Evolutionary conservation across 30 jellyfish, hydroid and myxozoan species (phyloP).

Genomic region (Aurelia aurita): DNA sequence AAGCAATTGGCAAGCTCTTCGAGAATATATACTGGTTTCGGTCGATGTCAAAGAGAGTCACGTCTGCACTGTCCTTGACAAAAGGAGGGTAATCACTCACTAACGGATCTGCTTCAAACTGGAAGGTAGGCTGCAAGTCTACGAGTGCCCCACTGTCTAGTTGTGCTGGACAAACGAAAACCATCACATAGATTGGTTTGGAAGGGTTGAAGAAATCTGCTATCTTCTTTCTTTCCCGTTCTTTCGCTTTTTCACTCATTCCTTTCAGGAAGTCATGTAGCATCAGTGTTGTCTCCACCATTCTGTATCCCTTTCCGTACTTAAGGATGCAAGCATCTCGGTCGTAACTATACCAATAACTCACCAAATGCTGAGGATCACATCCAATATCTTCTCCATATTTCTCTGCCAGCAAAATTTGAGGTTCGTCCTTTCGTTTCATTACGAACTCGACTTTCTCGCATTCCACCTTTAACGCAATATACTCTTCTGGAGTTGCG

Average conservation of each 20-base stretch:
- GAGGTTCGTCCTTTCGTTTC: not conserved
- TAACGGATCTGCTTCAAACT: constrained; percentile 16
- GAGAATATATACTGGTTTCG: constrained; percentile 20
- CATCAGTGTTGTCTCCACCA: constrained; percentile 42
- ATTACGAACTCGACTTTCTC: not conserved
- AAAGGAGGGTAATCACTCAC: constrained; percentile 17
- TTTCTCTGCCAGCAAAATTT: not conserved
- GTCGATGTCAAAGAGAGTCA: constrained; percentile 28
- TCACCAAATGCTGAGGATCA: not conserved
- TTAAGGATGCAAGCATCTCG: constrained; percentile 44
- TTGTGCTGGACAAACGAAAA: not conserved
- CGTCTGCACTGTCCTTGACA: constrained; percentile 20
- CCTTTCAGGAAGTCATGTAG: constrained; percentile 1
- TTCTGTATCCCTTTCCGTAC: constrained; percentile 27
- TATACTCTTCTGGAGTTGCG: not conserved
- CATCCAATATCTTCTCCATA: not conserved
- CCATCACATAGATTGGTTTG: not conserved
- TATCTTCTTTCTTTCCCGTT: not conserved
- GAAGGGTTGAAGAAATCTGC: constrained; percentile 17
- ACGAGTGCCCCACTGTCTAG: not conserved
- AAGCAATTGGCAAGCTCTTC: constrained; percentile 28
- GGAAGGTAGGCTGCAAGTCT: not conserved
- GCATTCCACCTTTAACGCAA: not conserved
- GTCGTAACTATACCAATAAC: constrained; percentile 50
- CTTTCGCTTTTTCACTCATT: not conserved